Conservation (phyloP, 2,113 vertebrate genomes). For the Barnardius zonarius region DNA sequence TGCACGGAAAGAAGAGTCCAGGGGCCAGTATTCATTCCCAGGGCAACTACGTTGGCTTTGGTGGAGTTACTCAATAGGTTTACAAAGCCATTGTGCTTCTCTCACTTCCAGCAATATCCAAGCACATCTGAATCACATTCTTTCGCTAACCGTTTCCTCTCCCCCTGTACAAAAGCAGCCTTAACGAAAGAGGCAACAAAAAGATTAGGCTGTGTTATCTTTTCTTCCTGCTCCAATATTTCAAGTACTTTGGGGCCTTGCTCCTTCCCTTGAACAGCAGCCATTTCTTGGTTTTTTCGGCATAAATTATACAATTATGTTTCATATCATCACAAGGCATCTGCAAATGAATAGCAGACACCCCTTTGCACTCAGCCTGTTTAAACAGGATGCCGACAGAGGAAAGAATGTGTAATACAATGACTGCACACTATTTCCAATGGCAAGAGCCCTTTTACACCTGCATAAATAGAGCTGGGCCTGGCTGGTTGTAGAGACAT, state of each 20-base stretch:
- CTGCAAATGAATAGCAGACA: slow-evolving; percentile 54
- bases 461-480: slow-evolving; percentile 64
- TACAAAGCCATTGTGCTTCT: slow-evolving; percentile 24
- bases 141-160: not conserved
- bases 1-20: slow-evolving; percentile 4
- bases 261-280: slow-evolving; percentile 39
- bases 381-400: slow-evolving; percentile 60
- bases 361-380: slow-evolving; percentile 40
- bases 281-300: slow-evolving; percentile 37
- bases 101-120: slow-evolving; percentile 13
- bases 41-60: not conserved
- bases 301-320: slow-evolving; percentile 53
- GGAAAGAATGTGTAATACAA: slow-evolving; percentile 64
- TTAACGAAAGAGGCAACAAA: not conserved
- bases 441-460: slow-evolving; percentile 50
- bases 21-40: slow-evolving; percentile 27
- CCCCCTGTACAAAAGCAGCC: not conserved
- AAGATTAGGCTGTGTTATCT: slow-evolving; percentile 43
- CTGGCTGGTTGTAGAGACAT: not conserved
- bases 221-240: slow-evolving; percentile 60
- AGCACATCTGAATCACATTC: slow-evolving; percentile 45
- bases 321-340: slow-evolving; percentile 59
- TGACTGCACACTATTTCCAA: slow-evolving; percentile 36
- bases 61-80: slow-evolving; percentile 33
- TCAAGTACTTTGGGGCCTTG: slow-evolving; percentile 9